These are phyloP conservation scores for Neoaliturus tenellus DNA, from an alignment of 2,888 invertebrate genomes.

Conservation along the genomic window DNA sequence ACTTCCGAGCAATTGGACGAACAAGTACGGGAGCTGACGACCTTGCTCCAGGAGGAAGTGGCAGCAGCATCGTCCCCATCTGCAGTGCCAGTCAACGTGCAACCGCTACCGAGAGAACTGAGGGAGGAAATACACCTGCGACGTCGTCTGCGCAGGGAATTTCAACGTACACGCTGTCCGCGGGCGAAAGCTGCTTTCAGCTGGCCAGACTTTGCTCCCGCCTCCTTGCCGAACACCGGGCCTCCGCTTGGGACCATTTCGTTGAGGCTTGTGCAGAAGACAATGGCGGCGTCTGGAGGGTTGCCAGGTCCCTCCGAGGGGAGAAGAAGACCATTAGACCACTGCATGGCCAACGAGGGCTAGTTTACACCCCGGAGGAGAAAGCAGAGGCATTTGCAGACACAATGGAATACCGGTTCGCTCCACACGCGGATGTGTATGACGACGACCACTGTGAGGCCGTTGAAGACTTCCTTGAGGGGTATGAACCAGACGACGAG, in stretches of 20 bases:
- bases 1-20: neutral
- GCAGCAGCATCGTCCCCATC: neutral
- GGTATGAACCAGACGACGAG: neutral
- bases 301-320: neutral
- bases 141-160: neutral
- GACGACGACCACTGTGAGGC: neutral
- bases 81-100: neutral
- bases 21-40: neutral
- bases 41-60: neutral
- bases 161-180: neutral
- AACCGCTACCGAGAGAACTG: neutral
- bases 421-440: conserved; percentile 21
- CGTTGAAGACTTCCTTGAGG: neutral
- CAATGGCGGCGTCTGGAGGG: neutral
- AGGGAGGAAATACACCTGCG: neutral
- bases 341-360: too few relatives aligned
- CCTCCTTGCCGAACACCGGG: neutral
- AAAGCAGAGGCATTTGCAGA: conserved; percentile 26
- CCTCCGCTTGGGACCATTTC: neutral
- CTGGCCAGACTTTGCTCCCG: neutral
- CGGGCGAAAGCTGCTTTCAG: neutral
- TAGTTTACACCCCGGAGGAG: neutral
- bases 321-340: neutral
- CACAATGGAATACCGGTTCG: conserved; percentile 41
- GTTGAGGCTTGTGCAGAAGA: neutral